phyloP scores from a whole-genome alignment of 1,140 invertebrate species.

The Cotesia glomerata region DNA sequence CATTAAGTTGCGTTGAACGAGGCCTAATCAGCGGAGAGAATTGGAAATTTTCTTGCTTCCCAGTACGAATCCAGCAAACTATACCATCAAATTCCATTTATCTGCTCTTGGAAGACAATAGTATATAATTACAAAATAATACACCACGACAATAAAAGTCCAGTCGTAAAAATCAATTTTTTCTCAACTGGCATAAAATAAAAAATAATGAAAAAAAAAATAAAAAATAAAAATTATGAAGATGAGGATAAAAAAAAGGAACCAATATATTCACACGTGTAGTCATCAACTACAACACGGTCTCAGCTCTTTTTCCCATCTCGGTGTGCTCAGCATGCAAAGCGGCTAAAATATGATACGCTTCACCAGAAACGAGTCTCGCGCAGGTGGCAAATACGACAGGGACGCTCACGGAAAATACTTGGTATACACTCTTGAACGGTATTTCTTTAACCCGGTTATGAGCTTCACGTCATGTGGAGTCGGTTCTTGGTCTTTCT shows the following conservation, averaged over 20 bases:
- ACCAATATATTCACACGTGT: too few relatives aligned
- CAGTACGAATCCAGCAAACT: neutral
- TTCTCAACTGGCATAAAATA: neutral
- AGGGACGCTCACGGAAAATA: neutral
- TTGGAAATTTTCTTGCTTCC: neutral
- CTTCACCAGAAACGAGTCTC: neutral
- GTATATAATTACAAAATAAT: neutral
- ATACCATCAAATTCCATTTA: neutral
- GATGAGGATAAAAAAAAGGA: too few relatives aligned
- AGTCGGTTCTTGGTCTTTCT: neutral
- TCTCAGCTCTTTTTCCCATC: neutral
- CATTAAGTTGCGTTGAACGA: neutral
- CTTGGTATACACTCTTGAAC: slow-evolving; percentile 1
- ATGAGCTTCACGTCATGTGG: neutral
- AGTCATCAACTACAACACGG: neutral
- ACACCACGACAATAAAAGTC: neutral
- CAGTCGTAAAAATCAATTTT: neutral
- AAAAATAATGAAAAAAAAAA: too few relatives aligned
- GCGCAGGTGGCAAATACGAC: slow-evolving; percentile 13
- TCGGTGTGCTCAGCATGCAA: neutral
- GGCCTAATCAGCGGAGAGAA: neutral
- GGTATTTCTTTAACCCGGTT: neutral
- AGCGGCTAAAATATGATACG: slow-evolving; percentile 19
- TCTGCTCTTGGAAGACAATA: neutral
- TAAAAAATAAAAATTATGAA: too few relatives aligned